Percentiles rank a stretch among this genome's conserved stretches.
These are phyloP conservation scores for Motacilla alba DNA, from an alignment of 2,113 vertebrate species.

Conservation along the genomic window DNA sequence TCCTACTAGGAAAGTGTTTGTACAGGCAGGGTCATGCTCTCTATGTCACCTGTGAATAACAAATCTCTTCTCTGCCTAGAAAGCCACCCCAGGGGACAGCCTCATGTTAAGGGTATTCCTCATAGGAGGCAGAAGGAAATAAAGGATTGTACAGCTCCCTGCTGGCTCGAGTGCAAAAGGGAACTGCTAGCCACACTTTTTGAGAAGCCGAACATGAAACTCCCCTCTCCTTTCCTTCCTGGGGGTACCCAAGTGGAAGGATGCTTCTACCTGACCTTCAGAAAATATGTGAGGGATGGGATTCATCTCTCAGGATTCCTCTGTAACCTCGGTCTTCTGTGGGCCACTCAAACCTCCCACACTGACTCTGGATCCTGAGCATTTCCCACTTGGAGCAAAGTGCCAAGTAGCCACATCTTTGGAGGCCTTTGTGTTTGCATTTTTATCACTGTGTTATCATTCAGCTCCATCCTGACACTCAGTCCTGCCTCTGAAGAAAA, in stretches of 20 bases:
- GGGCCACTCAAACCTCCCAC: not conserved
- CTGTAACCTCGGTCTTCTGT: not conserved
- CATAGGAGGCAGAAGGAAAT: not conserved
- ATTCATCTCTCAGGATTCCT: not conserved
- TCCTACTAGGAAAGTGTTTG: not conserved
- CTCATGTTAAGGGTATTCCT: not conserved
- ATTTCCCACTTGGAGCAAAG: not conserved
- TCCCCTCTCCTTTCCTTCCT: not conserved
- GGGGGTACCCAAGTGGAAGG: fast-evolving
- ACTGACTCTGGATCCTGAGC: not conserved
- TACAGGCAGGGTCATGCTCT: not conserved
- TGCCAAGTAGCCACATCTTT: not conserved
- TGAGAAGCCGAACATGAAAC: not conserved
- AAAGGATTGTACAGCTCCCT: not conserved
- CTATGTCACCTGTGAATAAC: not conserved
- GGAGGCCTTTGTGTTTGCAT: not conserved
- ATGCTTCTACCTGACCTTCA: not conserved
- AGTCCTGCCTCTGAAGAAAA: not conserved
- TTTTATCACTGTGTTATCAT: not conserved
- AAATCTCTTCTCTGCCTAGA: not conserved
- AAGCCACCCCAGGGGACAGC: not conserved
- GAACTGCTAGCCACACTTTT: not conserved
- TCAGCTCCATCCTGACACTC: not conserved
- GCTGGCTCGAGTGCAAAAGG: not conserved
- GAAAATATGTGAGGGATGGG: not conserved